Percentiles rank a stretch among this genome's conserved stretches.
Conservation (phyloP, 2,113 vertebrate genomes). For the Charina bottae region DNA sequence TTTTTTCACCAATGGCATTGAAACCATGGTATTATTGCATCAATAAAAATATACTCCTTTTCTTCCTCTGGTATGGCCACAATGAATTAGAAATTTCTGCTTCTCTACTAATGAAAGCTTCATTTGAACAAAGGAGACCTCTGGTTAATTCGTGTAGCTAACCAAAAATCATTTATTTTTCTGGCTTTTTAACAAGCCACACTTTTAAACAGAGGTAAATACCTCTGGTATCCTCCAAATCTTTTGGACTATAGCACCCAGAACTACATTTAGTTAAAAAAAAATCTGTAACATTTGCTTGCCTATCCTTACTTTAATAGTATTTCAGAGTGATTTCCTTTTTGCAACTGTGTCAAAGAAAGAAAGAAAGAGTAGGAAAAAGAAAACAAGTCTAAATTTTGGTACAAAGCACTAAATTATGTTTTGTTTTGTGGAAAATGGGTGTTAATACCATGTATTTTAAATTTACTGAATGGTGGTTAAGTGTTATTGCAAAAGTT, state of each 20-base stretch:
- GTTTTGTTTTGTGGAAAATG: background rate
- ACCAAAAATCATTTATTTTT: background rate
- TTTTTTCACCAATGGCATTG: background rate
- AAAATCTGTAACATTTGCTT: background rate
- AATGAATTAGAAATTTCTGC: background rate
- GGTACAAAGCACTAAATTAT: background rate
- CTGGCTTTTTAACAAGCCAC: background rate
- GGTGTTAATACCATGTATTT: background rate
- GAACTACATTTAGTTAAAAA: background rate
- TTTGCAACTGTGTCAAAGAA: background rate
- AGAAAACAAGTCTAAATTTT: background rate
- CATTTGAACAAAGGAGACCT: background rate
- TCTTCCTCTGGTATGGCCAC: background rate
- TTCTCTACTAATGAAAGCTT: background rate
- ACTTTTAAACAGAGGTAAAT: background rate
- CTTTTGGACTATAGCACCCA: background rate
- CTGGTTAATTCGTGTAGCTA: background rate
- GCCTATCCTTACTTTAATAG: background rate
- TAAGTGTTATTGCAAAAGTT: background rate
- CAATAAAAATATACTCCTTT: background rate
- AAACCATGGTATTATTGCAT: background rate
- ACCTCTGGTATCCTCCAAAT: background rate
- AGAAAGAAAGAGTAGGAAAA: background rate
- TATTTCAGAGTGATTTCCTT: background rate
- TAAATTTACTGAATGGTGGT: background rate